phyloP scores from a whole-genome alignment of 2,888 invertebrate genomes.

The Andrena flavipes region DNA sequence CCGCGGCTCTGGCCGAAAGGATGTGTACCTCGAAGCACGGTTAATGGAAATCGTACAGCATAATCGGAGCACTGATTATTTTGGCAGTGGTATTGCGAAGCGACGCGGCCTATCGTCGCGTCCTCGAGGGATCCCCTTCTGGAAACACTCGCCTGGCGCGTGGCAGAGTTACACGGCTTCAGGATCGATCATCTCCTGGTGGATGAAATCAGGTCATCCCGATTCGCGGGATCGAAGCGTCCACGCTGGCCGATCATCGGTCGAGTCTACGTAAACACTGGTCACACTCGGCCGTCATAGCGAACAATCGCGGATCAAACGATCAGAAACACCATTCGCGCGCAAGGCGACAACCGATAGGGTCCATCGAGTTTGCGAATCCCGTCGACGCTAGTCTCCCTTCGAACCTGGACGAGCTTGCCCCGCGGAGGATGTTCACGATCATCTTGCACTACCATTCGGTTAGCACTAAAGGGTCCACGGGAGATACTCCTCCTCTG shows the following conservation, averaged over 20 bases:
- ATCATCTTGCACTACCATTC: not conserved
- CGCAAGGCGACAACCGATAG: not conserved
- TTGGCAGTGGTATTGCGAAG: conserved; percentile 33
- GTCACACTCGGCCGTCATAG: conserved; percentile 21
- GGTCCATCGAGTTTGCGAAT: not conserved
- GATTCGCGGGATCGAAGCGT: conserved; percentile 52
- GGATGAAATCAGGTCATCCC: conserved; percentile 65
- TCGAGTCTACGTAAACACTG: conserved; percentile 50
- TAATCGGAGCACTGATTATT: not conserved
- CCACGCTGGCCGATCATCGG: conserved; percentile 43
- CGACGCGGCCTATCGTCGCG: not conserved
- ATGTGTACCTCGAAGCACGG: not conserved
- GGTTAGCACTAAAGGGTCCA: not conserved
- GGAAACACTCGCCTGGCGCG: conserved; percentile 2
- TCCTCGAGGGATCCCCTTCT: not conserved
- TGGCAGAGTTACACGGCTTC: conserved; percentile 33
- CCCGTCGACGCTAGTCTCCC: not conserved
- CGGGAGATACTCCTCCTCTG: not conserved
- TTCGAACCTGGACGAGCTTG: not conserved
- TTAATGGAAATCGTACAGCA: not conserved
- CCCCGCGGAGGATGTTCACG: not conserved
- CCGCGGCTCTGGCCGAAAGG: not conserved
- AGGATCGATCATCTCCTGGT: conserved; percentile 53
- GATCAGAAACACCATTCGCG: conserved; percentile 21
- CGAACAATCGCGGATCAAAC: conserved; percentile 8